Evolutionary conservation across 1,140 invertebrate species (phyloP).

Genomic region (Apis mellifera): DNA sequence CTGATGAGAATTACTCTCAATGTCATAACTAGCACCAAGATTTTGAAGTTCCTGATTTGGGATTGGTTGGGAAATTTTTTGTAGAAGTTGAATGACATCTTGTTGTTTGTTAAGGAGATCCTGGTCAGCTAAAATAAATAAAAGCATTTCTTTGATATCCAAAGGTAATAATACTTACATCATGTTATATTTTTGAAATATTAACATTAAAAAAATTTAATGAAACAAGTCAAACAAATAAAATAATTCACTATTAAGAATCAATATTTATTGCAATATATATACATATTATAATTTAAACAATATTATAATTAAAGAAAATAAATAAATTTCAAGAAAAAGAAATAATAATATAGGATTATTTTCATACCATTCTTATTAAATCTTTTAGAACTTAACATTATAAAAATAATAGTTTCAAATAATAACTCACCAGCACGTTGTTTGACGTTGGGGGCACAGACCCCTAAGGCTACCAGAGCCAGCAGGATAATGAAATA

Average conservation of each 20-base stretch:
- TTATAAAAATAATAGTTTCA: background rate
- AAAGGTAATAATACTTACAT: background rate
- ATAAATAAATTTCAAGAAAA: background rate
- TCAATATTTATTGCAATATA: background rate
- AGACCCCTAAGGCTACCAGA: constrained; percentile 74
- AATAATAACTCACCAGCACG: constrained; percentile 75
- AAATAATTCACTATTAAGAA: no score
- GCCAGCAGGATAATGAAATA: constrained; percentile 75
- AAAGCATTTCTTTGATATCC: background rate
- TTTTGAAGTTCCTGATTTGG: constrained; percentile 73
- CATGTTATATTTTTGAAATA: background rate
- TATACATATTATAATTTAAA: no score
- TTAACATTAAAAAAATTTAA: background rate
- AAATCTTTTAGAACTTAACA: background rate
- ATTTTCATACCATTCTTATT: background rate
- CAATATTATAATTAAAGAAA: no score
- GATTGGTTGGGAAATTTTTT: constrained; percentile 81
- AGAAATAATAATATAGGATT: background rate
- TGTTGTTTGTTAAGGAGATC: constrained; percentile 83
- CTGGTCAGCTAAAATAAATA: constrained; percentile 79
- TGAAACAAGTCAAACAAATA: background rate
- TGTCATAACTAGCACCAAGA: constrained; percentile 72
- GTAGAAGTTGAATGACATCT: constrained; percentile 84
- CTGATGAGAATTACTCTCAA: constrained; percentile 65
- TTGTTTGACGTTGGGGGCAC: constrained; percentile 56